Conservation (phyloP, 2,888 invertebrate species). For the Geotrupes spiniger region DNA sequence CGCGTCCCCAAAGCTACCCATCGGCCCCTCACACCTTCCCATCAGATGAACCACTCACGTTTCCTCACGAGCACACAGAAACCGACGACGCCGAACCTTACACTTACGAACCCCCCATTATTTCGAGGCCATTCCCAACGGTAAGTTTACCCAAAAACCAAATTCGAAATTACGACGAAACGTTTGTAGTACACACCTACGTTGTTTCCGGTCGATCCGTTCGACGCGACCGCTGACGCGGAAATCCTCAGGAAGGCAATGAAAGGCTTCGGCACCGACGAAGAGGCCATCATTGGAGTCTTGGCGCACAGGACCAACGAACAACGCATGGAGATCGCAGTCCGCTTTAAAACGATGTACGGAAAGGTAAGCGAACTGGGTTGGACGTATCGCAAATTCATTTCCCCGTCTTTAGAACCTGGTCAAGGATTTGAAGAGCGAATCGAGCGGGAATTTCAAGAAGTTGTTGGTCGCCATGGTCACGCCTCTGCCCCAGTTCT, state of each 20-base stretch:
- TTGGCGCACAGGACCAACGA: constrained; percentile 78
- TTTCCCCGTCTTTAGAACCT: constrained; percentile 56
- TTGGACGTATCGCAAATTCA: not conserved
- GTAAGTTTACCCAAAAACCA: no score
- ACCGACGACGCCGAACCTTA: no score
- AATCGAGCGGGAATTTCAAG: constrained; percentile 84
- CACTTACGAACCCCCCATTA: no score
- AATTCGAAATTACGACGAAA: no score
- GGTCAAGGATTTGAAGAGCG: constrained; percentile 79
- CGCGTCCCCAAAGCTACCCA: no score
- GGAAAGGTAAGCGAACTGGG: constrained; percentile 64
- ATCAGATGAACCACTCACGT: no score
- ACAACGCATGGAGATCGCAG: constrained; percentile 80
- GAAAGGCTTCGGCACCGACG: constrained; percentile 92
- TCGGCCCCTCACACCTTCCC: no score
- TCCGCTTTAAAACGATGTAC: constrained; percentile 80
- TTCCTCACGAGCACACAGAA: no score
- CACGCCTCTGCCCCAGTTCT: constrained; percentile 72
- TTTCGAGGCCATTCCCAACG: no score
- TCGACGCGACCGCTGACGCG: constrained; percentile 78
- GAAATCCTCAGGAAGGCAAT: constrained; percentile 79
- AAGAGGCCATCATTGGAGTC: constrained; percentile 82
- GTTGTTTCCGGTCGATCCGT: constrained; percentile 69
- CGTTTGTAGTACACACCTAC: no score
- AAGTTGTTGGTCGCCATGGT: constrained; percentile 70